Evolutionary conservation across 1,140 invertebrate genomes (phyloP), one percentile per base, ranked within the genome.

Genomic region (Drosophila kohkoa): DNA sequence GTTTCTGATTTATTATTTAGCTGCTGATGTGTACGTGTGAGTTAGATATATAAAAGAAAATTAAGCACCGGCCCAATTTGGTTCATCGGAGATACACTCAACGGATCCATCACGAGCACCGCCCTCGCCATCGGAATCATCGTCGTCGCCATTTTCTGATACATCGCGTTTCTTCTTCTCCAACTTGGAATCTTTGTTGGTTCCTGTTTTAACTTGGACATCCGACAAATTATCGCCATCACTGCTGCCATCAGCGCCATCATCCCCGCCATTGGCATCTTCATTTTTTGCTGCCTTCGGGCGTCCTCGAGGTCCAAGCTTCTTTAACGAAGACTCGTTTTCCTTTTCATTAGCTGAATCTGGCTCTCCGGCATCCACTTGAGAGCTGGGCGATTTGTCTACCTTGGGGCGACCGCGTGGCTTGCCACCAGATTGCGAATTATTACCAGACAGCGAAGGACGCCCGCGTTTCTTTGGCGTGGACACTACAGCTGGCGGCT

Each of bases 401-500:
- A 25, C 20, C 49, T 25, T 71, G 3, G 69, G 74, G 1, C 82
- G 64, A 0, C 81, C 82, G 13, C 67, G 80, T 1, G 66, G 28
- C 32, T 83, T 82, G 10, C 57, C 2, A 13, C 30, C 6, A 15
- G 20, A 13, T 63, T 43, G 6, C 5, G 7, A 11, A 13, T 0
- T 43, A 15, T 77, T 45, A 5, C 10, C 52, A 4, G 49, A 5
- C 16, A 57, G 0, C 6, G 77, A 0, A 1, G 83, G 81, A 25
- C 83, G 81, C 20, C 83, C 83, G 4, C 83, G 83, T 43, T 88
- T 88, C n/a, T 88, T 88, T 13, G 72, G 76, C n/a, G 59, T 41
- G 6, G 74, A 59, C n/a, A 46, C 25, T 6, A 60, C 35, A 11
- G 28, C 67, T 32, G 68, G 7, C 15, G 28, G 11, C 13, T 67